Base-by-base conservation (phyloP, 2,113 vertebrate species). In the Leucoraja erinaceus region DNA sequence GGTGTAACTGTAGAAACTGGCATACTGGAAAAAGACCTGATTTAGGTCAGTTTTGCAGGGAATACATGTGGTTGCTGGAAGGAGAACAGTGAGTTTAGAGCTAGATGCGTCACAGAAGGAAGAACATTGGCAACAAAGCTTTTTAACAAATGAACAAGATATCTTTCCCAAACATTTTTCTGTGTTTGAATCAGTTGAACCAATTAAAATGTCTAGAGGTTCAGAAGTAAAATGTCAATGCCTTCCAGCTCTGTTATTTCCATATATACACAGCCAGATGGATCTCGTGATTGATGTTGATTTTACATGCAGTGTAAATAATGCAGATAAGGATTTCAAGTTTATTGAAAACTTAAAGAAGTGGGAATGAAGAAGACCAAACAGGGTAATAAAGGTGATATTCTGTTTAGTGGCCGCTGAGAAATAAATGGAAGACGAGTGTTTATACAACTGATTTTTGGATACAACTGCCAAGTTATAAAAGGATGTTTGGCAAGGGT, bases 401-500 rank as follows among this genome's bases (percentile, higher is more conserved):
- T 83, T 7, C 79, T 83, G 7, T 83, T 8, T 56, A 25, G 9
- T 83, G 79, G 54, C 38, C 54, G 14, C 66, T 83, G 38, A 20
- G 16, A 54, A 9, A 56, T 83, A 10, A 59, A 56, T 84, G 25
- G 25, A 14, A 61, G 2, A 28, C 9, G 59, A 56, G n/a, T 16
- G 11, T 86, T 31, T 86, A n/a, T 63, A 83, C 25, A 47, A 47
- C 78, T 47, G 78, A 81, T 54, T 56, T 20, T 86, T 86, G 11
- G 25, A 86, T 86, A 86, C 25, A 4, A 86, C 12, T 86, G 11
- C 59, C 28, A 63, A 63, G 4, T 63, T n/a, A 31, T 28, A n/a
- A 88, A 31, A 16, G 83, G 83, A 88, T n/a, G 59, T n/a, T 88
- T 88, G 59, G 59, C 59, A 88, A 63, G n/a, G 61, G 28, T 63